Evolutionary conservation across 1,140 invertebrate species (phyloP), one percentile per base, ranked within the genome.

Genomic region (Panonychus citri): DNA sequence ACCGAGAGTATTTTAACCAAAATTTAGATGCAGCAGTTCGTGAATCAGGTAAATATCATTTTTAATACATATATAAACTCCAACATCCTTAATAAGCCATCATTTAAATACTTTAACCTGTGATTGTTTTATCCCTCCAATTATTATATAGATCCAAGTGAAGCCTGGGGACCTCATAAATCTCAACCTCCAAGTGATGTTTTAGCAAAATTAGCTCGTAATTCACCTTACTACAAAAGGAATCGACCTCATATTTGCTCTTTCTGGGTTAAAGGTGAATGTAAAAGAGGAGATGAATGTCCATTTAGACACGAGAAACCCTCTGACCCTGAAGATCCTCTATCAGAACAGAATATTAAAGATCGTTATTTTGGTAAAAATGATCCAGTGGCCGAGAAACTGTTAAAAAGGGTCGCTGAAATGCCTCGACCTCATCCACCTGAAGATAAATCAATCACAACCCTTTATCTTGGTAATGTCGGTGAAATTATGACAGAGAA

Each of bases 191-290:
- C 72, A 2, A 76, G 73, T 66, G 93, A 98, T 65, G 77, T 98
- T 64, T 68, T 99, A 15, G 77, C 91, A 66, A 89, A 95, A 66
- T 72, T 99, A 59, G 94, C 94, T 3, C 75, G 95, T 40, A 97
- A 90, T 17, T 85, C 89, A 40, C 95, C 95, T 0, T 99, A 98
- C 69, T 99, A 99, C 66, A 97, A 98, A 66, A 73, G 95, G 52
- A 99, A 99, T 67, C 75, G 90, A 62, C 93, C 95, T 0, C 95
- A 99, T 69, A 95, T 99, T 48, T 99, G 95, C 70, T 97, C 91
- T 0, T 99, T 99, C 70, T 99, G 93, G 89, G 93, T 99, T 0
- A 99, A 99, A 73, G 95, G 63, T 1, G 94, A 98, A 70, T 99
- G 95, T 69, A 83, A 93, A 66, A 75, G 95, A 70, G 95, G 95